Evolutionary conservation across 2,888 invertebrate genomes (phyloP).

Genomic region (Neelides folsomi): DNA sequence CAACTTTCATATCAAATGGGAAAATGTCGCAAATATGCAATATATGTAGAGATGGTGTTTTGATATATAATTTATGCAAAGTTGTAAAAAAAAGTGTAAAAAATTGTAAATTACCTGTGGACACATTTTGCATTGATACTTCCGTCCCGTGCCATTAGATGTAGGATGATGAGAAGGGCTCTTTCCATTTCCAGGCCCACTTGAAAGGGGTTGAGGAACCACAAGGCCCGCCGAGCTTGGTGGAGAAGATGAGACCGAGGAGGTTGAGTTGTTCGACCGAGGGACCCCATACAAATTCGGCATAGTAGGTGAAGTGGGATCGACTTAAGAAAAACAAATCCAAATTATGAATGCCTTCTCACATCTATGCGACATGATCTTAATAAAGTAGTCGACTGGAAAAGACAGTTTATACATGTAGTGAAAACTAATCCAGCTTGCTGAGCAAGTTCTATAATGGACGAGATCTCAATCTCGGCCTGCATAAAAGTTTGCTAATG

Average conservation of each 20-base stretch:
- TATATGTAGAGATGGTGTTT: background rate
- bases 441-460: too few species aligned
- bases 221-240: constrained; percentile 55
- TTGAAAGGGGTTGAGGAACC: constrained; percentile 60
- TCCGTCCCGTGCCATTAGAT: constrained; percentile 46
- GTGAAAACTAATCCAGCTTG: too few species aligned
- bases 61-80: background rate
- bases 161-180: constrained; percentile 36
- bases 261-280: constrained; percentile 41
- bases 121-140: constrained; percentile 94
- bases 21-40: too few species aligned
- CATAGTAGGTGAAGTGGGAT: constrained; percentile 30
- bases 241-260: constrained; percentile 39
- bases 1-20: too few species aligned
- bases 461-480: too few species aligned
- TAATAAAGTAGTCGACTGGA: background rate
- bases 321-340: constrained; percentile 14
- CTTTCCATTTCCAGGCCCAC: constrained; percentile 27
- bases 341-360: background rate
- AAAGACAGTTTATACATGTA: too few species aligned
- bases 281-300: constrained; percentile 34
- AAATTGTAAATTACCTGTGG: constrained; percentile 62
- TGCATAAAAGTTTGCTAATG: too few species aligned
- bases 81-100: constrained; percentile 7
- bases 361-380: background rate